Evolutionary conservation across 1,140 invertebrate genomes (phyloP).

Genomic region (Calliopsis andreniformis): DNA sequence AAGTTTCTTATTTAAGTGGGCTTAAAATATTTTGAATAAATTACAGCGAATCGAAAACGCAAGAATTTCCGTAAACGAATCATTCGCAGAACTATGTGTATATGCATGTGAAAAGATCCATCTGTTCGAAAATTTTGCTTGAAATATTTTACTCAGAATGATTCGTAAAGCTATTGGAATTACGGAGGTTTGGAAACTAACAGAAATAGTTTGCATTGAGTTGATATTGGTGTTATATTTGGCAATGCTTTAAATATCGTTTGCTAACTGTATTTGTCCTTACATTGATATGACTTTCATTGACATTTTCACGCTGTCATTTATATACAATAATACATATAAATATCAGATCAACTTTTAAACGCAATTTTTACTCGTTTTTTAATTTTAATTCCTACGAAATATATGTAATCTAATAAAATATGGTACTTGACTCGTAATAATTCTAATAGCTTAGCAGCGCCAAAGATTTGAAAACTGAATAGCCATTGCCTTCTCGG

Average conservation of each 20-base stretch:
- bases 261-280: not conserved
- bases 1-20: conserved; percentile 41
- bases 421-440: too few relatives aligned
- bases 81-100: not conserved
- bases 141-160: not conserved
- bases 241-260: conserved; percentile 1
- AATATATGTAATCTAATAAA: too few relatives aligned
- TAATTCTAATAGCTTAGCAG: too few relatives aligned
- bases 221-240: not conserved
- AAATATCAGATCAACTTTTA: too few relatives aligned
- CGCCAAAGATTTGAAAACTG: too few relatives aligned
- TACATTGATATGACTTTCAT: not conserved
- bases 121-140: not conserved
- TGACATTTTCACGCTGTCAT: not conserved
- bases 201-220: not conserved
- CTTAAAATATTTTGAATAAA: conserved; percentile 54
- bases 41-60: conserved; percentile 40
- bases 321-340: too few relatives aligned
- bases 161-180: not conserved
- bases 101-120: not conserved
- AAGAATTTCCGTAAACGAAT: not conserved
- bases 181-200: not conserved
- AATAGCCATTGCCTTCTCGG: too few relatives aligned
- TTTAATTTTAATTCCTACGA: not conserved
- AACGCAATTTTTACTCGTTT: not conserved